Conservation (phyloP, 2,888 invertebrate species). For the Oconnorella tubifera region DNA sequence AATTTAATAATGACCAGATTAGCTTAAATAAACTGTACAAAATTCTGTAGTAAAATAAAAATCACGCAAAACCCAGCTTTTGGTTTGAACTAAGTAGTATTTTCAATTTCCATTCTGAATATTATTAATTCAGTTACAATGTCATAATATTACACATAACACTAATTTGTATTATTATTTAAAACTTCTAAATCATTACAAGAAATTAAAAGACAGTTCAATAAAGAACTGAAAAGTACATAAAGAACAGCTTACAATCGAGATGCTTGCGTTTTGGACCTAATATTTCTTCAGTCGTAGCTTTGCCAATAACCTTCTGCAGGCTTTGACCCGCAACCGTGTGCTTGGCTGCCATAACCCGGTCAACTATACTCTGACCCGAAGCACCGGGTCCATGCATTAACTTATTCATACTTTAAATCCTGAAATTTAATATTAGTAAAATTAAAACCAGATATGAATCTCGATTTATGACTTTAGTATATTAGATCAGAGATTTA, state of each 20-base stretch:
- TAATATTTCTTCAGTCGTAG: conserved; percentile 99
- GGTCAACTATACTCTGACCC: conserved; percentile 97
- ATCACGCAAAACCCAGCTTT: too few species aligned
- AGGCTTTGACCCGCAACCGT: conserved; percentile 98
- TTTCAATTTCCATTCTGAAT: too few species aligned
- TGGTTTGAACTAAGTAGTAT: too few species aligned
- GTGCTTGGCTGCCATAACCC: conserved; percentile 94
- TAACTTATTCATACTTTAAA: conserved; percentile 13
- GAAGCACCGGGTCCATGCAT: conserved; percentile 53
- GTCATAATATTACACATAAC: background rate
- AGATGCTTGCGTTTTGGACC: conserved; percentile 99
- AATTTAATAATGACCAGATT: too few species aligned
- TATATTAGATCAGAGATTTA: too few species aligned
- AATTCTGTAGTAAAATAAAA: too few species aligned
- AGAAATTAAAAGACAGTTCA: background rate
- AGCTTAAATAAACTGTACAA: too few species aligned
- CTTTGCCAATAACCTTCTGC: conserved; percentile 99
- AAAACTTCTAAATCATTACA: background rate
- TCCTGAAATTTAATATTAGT: background rate
- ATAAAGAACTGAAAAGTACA: too few species aligned
- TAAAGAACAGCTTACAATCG: conserved; percentile 93
- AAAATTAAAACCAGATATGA: background rate
- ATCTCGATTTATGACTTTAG: too few species aligned
- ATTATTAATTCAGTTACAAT: background rate
- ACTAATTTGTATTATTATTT: too few species aligned